Percentiles rank a stretch among this genome's conserved stretches.
Evolutionary conservation across 2,113 vertebrate genomes (phyloP).

Genomic region (Xyliphius kryptos): DNA sequence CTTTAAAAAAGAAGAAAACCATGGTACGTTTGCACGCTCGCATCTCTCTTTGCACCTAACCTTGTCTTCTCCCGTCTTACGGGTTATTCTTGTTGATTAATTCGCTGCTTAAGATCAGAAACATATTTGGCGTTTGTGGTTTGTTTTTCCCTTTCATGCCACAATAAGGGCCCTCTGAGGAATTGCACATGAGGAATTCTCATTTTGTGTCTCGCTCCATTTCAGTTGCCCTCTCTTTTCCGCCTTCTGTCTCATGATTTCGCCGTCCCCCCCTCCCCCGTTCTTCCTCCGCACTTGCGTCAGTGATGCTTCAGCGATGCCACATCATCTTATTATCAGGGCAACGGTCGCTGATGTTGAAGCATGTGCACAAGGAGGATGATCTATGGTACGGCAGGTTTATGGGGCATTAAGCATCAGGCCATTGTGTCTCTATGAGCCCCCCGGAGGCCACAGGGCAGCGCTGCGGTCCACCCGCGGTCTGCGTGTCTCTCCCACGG

Average conservation of each 20-base stretch:
- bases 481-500: background rate
- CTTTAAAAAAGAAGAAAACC: too few relatives aligned
- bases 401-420: constrained; percentile 25
- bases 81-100: too few relatives aligned
- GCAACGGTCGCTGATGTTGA: background rate
- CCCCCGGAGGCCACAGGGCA: background rate
- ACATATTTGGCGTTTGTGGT: constrained; percentile 4
- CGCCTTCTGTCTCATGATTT: constrained; percentile 13
- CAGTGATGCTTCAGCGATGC: background rate
- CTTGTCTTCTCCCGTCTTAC: too few relatives aligned
- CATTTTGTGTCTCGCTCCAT: constrained; percentile 10
- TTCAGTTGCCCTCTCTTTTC: background rate
- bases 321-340: too few relatives aligned
- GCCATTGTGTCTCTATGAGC: constrained; percentile 6
- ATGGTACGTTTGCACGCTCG: constrained; percentile 1
- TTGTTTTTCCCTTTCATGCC: constrained; percentile 22
- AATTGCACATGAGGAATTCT: constrained; percentile 13
- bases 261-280: background rate
- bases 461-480: constrained; percentile 17
- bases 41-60: too few relatives aligned
- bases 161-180: constrained; percentile 34
- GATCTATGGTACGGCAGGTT: constrained; percentile 21
- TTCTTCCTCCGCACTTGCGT: background rate
- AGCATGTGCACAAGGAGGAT: background rate
- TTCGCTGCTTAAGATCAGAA: constrained; percentile 1